Evolutionary conservation across 2,797 vertebrate genomes (phyloP), one percentile per base, ranked within the genome.

Genomic region (Gymnodraco acuticeps): DNA sequence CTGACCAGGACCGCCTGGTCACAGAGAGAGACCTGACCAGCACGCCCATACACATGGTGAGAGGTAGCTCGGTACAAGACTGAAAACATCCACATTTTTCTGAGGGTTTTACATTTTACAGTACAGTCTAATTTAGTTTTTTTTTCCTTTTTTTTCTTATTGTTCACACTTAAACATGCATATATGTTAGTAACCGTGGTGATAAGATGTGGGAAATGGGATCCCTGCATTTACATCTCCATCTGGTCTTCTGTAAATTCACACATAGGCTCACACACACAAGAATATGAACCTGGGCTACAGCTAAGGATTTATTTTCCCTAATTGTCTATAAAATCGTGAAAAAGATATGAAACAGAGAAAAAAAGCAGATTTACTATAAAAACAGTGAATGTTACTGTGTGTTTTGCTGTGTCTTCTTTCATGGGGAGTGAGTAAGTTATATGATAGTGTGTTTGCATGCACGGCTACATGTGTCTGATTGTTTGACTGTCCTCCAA

Each of bases 1-100:
- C 98, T 1, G 97, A 99, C 91, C 97, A 97, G 89, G 98, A 99
- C 84, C 95, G 96, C 74, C 90, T 99, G 79, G 98, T 99, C 82
- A 98, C 97, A 0, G 98, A 99, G 89, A 92, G 98, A 85, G 97
- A 99, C 87, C 95, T 99, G 87, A 96, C 96, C 87, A 95, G 94
- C 90, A 96, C 95, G 43, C 97, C 97, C 13, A 97, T 99, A 90
- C 96, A 97, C 86, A 98, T 98, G 97, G 97, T 98, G 93, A 64
- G 14, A n/a, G 12, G 19, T 1, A 13, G 12, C 8, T 50, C 12
- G 60, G 19, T 2, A 45, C 14, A 0, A 3, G 12, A 45, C 0
- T 12, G 1, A 14, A 47, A 48, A 16, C 4, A 55, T 55, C 12
- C 33, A 7, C 5, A 41, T 53, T 56, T 45, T 33, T 15, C 42